Evolutionary conservation across 2,797 vertebrate species (phyloP).

Genomic region (Myiotriccus ornatus): DNA sequence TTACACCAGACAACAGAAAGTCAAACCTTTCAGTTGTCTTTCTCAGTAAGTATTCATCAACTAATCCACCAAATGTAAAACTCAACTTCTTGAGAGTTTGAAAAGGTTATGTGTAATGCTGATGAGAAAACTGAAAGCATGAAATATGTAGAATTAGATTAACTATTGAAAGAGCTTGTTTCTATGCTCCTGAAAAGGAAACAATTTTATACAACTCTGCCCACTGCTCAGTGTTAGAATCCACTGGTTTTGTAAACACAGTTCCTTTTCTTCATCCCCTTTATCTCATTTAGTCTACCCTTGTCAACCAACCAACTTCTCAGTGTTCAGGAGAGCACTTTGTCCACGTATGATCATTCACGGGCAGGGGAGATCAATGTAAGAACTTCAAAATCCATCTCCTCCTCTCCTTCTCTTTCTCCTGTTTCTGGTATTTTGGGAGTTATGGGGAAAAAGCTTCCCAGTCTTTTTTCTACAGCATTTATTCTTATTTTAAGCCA

Average conservation of each 20-base stretch:
- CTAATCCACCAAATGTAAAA: background rate
- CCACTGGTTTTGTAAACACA: background rate
- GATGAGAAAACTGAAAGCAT: background rate
- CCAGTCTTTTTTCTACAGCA: background rate
- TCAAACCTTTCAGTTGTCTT: background rate
- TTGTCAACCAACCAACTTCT: background rate
- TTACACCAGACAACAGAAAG: background rate
- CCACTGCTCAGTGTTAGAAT: background rate
- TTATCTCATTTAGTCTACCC: background rate
- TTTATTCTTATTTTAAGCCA: background rate
- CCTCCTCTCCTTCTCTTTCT: background rate
- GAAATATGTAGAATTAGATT: background rate
- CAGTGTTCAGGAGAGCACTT: background rate
- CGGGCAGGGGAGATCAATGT: accelerated
- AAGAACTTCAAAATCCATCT: background rate
- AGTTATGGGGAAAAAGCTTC: background rate
- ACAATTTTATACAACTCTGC: background rate
- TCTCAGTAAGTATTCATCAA: background rate
- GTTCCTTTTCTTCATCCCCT: background rate
- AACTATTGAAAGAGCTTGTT: background rate
- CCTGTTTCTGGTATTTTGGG: background rate
- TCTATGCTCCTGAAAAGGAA: background rate
- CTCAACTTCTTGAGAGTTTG: background rate
- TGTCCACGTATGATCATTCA: background rate
- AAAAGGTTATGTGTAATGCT: background rate